Base-by-base conservation (phyloP, 2,113 vertebrate genomes). In the Silurus meridionalis region DNA sequence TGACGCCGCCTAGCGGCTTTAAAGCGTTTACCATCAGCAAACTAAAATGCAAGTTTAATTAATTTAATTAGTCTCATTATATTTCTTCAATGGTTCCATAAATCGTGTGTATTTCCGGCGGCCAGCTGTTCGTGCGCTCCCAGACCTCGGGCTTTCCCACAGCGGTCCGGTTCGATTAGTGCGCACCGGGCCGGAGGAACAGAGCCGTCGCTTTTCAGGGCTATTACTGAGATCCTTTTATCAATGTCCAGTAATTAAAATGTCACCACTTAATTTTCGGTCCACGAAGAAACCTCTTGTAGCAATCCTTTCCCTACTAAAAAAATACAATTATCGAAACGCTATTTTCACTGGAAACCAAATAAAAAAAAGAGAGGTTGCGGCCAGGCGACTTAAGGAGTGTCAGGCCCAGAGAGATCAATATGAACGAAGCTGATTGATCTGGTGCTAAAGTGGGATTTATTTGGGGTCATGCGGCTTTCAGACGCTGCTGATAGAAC, bases 201-300 rank as follows among this genome's bases (percentile, higher is more conserved):
- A 86, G 93, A 64, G 93, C 85, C 91, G 86, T 88, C 90, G 92
- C 93, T 87, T 93, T 94, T 90, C 92, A 91, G 93, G 89, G 91
- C 94, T 91, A 90, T 94, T 91, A 91, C 92, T 94, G 89, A 88
- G 88, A 92, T 95, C 92, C 95, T 93, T 96, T 96, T 96, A 96
- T 96, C 96, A 96, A 96, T 96, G 96, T 95, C 95, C 95, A 96
- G 97, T 97, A 96, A 97, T 97, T 97, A 97, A 97, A 97, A 96
- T 96, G 97, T 97, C 97, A 97, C 93, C 94, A 92, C 96, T 97
- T 97, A 94, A 97, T 97, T 97, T 95, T 95, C 94, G 91, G 95
- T 93, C 94, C 94, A 90, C 90, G 88, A 93, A 92, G 91, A 93
- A 37, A 91, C 89, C 96, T 92, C 95, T 95, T 93, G 92, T 93